Percentiles rank a stretch among this genome's conserved stretches.
Conservation (phyloP, 1,140 invertebrate genomes). For the Dendroctonus valens region DNA sequence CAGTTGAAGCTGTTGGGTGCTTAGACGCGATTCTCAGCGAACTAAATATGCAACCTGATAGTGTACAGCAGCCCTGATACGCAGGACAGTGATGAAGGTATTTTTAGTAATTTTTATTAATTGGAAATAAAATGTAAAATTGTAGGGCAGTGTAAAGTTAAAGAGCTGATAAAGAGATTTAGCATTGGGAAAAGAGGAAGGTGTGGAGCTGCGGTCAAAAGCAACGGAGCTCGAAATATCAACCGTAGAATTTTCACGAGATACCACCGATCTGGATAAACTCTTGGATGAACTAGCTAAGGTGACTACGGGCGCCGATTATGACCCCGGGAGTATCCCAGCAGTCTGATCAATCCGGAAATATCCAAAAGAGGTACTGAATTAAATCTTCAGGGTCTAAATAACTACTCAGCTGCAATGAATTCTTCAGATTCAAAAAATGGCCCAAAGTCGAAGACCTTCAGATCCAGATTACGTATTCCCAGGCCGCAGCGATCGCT, state of each 20-base stretch:
- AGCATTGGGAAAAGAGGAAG: slow-evolving; percentile 27
- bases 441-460: slow-evolving; percentile 39
- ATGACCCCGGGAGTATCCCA: slow-evolving; percentile 43
- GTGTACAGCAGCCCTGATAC: too few relatives aligned
- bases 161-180: slow-evolving; percentile 45
- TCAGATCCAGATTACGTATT: slow-evolving; percentile 53
- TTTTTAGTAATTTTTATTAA: too few relatives aligned
- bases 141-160: slow-evolving; percentile 25
- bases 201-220: slow-evolving; percentile 32
- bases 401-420: slow-evolving; percentile 4
- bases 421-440: slow-evolving; percentile 39
- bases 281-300: slow-evolving; percentile 47
- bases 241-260: slow-evolving; percentile 4
- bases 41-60: not conserved
- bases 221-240: not conserved
- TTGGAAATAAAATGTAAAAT: too few relatives aligned
- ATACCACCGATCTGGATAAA: slow-evolving; percentile 43
- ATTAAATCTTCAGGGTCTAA: slow-evolving; percentile 10
- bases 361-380: slow-evolving; percentile 40
- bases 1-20: not conserved
- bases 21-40: slow-evolving; percentile 9
- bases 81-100: too few relatives aligned
- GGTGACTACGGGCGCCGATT: slow-evolving; percentile 47
- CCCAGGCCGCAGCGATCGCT: slow-evolving; percentile 49
- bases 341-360: slow-evolving; percentile 39